phyloP scores from a whole-genome alignment of 2,888 invertebrate genomes.

The Orthosia cruda region DNA sequence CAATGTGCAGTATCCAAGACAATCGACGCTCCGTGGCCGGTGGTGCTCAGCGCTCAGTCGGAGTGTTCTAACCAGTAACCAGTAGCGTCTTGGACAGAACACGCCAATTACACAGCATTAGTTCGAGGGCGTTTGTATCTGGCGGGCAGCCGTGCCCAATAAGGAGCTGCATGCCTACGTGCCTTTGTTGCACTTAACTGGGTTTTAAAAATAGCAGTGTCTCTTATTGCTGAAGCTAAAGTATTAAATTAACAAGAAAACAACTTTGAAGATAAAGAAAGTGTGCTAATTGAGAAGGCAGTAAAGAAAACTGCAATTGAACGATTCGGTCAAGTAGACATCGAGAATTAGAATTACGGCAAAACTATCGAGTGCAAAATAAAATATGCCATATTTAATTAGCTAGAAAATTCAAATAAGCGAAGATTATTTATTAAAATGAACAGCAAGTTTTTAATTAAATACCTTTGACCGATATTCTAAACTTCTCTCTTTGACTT shows the following conservation, averaged over 20 bases:
- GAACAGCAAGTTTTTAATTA: slow-evolving; percentile 49
- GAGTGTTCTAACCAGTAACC: slow-evolving; percentile 66
- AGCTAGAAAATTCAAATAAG: slow-evolving; percentile 3
- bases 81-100: slow-evolving; percentile 64
- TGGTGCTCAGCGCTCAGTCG: slow-evolving; percentile 62
- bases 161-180: slow-evolving; percentile 60
- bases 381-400: slow-evolving; percentile 2
- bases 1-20: slow-evolving; percentile 60
- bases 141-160: slow-evolving; percentile 55
- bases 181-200: slow-evolving; percentile 53
- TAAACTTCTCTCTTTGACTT: slow-evolving; percentile 35
- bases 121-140: slow-evolving; percentile 68
- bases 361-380: background rate
- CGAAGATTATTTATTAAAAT: slow-evolving; percentile 45
- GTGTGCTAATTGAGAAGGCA: background rate
- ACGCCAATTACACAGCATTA: slow-evolving; percentile 75
- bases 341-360: background rate
- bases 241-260: slow-evolving; percentile 16
- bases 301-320: background rate
- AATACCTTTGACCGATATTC: slow-evolving; percentile 55
- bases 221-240: slow-evolving; percentile 7
- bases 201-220: slow-evolving; percentile 54
- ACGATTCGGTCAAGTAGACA: background rate
- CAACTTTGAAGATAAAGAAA: background rate
- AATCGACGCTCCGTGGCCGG: slow-evolving; percentile 52